Conservation (phyloP, 2,113 vertebrate species). For the Nycticebus coucang region DNA sequence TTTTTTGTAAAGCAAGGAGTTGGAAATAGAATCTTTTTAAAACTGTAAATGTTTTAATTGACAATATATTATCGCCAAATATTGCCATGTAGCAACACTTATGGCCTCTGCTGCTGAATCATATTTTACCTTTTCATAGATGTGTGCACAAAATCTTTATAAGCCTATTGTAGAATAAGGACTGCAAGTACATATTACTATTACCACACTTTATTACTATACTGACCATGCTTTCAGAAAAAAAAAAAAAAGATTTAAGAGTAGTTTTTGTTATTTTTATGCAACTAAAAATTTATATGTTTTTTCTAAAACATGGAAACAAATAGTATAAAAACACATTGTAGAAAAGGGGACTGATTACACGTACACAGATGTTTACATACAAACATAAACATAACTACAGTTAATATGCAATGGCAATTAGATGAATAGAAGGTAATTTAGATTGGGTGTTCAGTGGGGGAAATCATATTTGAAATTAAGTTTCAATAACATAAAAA, state of each 20-base stretch:
- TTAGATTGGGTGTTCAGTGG: not conserved
- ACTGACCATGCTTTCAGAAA: not conserved
- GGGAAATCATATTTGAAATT: not conserved
- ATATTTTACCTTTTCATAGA: not conserved
- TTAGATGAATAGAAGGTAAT: not conserved
- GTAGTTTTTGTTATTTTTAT: not conserved
- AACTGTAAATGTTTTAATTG: not conserved
- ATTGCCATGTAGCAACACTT: not conserved
- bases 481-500: not conserved
- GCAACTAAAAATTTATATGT: not conserved
- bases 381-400: not conserved
- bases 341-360: not conserved
- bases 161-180: not conserved
- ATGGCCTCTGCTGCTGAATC: not conserved
- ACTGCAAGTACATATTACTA: not conserved
- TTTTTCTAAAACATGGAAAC: not conserved
- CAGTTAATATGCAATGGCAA: not conserved
- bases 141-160: not conserved
- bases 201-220: not conserved
- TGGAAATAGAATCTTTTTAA: not conserved
- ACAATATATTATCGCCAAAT: not conserved
- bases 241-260: not conserved
- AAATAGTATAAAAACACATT: not conserved
- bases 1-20: not conserved
- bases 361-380: not conserved